phyloP scores from a whole-genome alignment of 30 jellyfish, hydroid and myxozoan species.

The Hydractinia echinata region DNA sequence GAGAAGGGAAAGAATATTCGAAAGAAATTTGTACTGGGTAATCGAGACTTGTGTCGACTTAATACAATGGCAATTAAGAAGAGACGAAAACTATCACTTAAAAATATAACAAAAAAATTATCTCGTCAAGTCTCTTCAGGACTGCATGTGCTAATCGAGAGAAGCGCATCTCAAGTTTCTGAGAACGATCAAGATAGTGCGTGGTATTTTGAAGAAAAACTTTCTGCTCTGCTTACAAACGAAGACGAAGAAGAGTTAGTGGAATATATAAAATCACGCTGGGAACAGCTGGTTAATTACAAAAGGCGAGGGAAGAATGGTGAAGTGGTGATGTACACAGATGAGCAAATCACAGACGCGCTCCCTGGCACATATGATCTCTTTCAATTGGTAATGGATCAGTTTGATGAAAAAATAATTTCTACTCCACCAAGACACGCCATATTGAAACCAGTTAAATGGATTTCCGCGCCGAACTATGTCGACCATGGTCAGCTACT shows the following conservation, averaged over 20 bases:
- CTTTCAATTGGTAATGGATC: not conserved
- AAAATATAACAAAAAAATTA: not conserved
- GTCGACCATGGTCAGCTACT: not conserved
- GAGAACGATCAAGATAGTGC: not conserved
- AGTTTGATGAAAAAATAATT: not conserved
- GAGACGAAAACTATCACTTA: too few relatives aligned
- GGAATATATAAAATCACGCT: not conserved
- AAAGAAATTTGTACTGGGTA: too few relatives aligned
- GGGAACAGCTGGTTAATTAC: not conserved
- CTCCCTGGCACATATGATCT: not conserved
- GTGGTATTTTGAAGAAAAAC: not conserved
- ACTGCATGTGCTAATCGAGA: not conserved
- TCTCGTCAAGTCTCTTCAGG: not conserved
- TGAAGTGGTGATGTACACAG: conserved; percentile 1
- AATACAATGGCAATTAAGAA: too few relatives aligned
- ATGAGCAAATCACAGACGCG: conserved; percentile 10
- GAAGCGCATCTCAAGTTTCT: not conserved
- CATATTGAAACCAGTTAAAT: not conserved
- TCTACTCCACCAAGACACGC: not conserved
- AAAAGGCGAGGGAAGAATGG: not conserved
- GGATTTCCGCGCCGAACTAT: not conserved
- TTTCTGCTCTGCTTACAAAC: not conserved
- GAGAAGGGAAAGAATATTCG: too few relatives aligned
- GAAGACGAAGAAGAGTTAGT: conserved; percentile 11
- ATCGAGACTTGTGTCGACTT: too few relatives aligned